Evolutionary conservation across 2,888 invertebrate species (phyloP).

Genomic region (Lordiphosa fenestrarum): DNA sequence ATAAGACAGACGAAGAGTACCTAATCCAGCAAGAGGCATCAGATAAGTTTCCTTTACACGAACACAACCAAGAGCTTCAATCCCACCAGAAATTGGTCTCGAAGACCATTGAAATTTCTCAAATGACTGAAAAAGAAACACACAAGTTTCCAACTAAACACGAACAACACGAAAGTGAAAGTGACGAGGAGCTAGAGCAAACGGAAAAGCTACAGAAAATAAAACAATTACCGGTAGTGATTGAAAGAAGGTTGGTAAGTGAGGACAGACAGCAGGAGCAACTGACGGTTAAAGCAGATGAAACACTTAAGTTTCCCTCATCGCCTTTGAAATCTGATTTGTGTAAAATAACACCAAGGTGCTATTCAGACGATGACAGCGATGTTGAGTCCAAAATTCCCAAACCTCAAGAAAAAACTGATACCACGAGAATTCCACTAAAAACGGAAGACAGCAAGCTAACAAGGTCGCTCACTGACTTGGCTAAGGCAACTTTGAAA

Average conservation of each 20-base stretch:
- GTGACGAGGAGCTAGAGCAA: slow-evolving; percentile 52
- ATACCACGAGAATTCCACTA: too few species aligned
- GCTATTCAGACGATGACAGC: slow-evolving; percentile 8
- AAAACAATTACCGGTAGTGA: slow-evolving; percentile 14
- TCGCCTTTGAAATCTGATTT: neutral
- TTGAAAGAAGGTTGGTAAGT: slow-evolving; percentile 1
- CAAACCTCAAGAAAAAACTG: neutral
- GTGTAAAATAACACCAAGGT: neutral
- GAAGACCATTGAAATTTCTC: neutral
- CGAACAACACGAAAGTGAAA: slow-evolving; percentile 41
- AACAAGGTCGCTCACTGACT: neutral
- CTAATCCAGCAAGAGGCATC: neutral
- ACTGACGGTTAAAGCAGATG: neutral
- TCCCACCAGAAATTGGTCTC: slow-evolving; percentile 4
- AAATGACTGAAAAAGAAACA: slow-evolving; percentile 2
- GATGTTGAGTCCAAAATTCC: slow-evolving; percentile 3
- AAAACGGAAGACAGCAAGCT: neutral
- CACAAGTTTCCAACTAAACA: slow-evolving; percentile 41
- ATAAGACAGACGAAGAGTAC: slow-evolving; percentile 15
- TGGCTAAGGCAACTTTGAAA: neutral
- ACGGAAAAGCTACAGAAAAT: slow-evolving; percentile 17
- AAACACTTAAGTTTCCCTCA: slow-evolving; percentile 34
- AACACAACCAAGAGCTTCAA: slow-evolving; percentile 10
- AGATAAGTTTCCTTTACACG: slow-evolving; percentile 46
- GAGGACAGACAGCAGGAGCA: neutral